Evolutionary conservation across 2,113 vertebrate genomes (phyloP).

Genomic region (Dasyprocta punctata): DNA sequence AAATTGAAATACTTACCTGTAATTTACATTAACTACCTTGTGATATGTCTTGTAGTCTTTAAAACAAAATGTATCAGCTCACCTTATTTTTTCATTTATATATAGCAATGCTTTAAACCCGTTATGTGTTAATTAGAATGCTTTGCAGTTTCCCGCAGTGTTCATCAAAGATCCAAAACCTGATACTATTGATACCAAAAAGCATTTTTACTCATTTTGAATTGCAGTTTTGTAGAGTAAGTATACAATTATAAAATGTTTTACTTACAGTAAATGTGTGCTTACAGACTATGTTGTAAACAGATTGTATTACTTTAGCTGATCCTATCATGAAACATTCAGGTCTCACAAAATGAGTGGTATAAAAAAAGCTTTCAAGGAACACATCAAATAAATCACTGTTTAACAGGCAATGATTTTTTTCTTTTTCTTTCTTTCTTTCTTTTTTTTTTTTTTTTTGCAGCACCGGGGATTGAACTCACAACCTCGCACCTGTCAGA

Average conservation of each 20-base stretch:
- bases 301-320: constrained; percentile 36
- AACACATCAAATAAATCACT: constrained; percentile 22
- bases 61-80: neutral
- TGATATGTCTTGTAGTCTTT: constrained; percentile 5
- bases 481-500: no score
- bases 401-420: constrained; percentile 43
- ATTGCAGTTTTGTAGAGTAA: constrained; percentile 25
- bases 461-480: no score
- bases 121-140: neutral
- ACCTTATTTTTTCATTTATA: constrained; percentile 15
- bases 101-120: neutral
- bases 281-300: constrained; percentile 40
- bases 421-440: no score
- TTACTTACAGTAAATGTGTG: constrained; percentile 1
- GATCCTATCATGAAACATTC: constrained; percentile 30
- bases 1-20: constrained; percentile 28
- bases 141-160: neutral
- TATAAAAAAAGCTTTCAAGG: constrained; percentile 30
- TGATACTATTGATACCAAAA: neutral
- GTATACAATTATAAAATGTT: neutral
- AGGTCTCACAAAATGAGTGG: neutral
- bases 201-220: constrained; percentile 35
- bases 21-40: neutral
- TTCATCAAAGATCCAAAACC: neutral
- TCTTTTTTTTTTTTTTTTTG: no score